Base-by-base conservation (phyloP, 1,140 invertebrate species). In the Drosophila tristis region DNA sequence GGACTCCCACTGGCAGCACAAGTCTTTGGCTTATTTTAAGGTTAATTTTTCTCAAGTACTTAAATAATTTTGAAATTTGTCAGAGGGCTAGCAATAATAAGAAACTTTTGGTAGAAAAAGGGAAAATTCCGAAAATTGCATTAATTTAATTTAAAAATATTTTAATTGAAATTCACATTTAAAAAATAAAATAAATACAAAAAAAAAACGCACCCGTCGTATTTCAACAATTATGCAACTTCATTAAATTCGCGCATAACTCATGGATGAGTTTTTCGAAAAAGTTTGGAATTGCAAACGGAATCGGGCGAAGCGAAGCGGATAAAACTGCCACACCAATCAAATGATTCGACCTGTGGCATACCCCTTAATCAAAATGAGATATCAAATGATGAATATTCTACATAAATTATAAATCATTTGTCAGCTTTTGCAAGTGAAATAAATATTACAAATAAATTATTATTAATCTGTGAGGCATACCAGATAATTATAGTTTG, bases 171-270 rank as follows among this genome's bases (percentile, higher is more conserved):
- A 16, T 61, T 44, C 45, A 29, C 42, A 56, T 51, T 16, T 15
- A 43, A 50, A 50, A 56, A 54, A 56, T 55, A 54, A 58, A 67
- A 63, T 60, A 68, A 71, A 76, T 62, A 58, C 42, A 11, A 39
- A 11, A 13, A 13, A 35, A 35, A 35, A 5, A 11, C 11, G 0
- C 3, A 39, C 4, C 4, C 35, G 35, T 54, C 71, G 65, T 87
- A 78, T 75, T 66, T 86, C 45, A 67, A 67, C 62, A 86, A 86
- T 75, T 87, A 62, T 78, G 74, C 74, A 68, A 86, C 78, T 82
- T 86, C 70, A 86, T 86, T 81, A 71, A 87, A 53, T 81, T 65
- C 11, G 9, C 45, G 56, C 81, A 78, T 86, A 49, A 75, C 74
- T 86, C 82, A 86, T 50, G 65, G 56, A 9, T 50, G 47, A 57